phyloP scores from a whole-genome alignment of 2,888 invertebrate species.

The Heliconius charithonia region DNA sequence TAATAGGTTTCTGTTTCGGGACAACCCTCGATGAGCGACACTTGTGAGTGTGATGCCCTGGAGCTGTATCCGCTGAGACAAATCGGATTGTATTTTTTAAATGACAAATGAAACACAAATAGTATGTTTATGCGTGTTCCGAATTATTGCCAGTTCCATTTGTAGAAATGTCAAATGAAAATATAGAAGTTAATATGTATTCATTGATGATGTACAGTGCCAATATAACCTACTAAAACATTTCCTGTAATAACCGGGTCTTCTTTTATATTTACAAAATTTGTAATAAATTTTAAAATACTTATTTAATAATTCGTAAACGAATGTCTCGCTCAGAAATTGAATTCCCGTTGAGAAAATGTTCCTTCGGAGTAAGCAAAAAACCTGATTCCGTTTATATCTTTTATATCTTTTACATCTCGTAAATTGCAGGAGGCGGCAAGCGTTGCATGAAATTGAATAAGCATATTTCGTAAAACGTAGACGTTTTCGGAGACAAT shows the following conservation, averaged over 20 bases:
- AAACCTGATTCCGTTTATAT: constrained; percentile 84
- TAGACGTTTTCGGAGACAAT: constrained; percentile 84
- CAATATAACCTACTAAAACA: not conserved
- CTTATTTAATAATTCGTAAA: constrained; percentile 50
- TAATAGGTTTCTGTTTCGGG: constrained; percentile 84
- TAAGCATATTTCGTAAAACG: constrained; percentile 85
- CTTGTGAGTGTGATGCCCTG: constrained; percentile 79
- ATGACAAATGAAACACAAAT: constrained; percentile 63
- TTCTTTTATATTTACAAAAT: not conserved
- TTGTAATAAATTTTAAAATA: constrained; percentile 42
- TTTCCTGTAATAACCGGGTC: not conserved
- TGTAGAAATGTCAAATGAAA: not conserved
- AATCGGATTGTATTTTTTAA: constrained; percentile 81
- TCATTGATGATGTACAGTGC: not conserved
- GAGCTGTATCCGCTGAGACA: constrained; percentile 77
- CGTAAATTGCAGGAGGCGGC: constrained; percentile 84
- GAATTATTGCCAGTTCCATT: constrained; percentile 12
- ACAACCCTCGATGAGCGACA: constrained; percentile 81
- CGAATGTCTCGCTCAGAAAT: constrained; percentile 61
- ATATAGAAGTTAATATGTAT: constrained; percentile 37
- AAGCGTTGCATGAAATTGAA: constrained; percentile 85
- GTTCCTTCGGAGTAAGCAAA: constrained; percentile 84
- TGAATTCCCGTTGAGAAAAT: constrained; percentile 82
- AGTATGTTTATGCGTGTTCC: constrained; percentile 39
- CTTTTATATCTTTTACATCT: constrained; percentile 85